phyloP scores from a whole-genome alignment of 2,113 vertebrate genomes.

The Penelope pileata region DNA sequence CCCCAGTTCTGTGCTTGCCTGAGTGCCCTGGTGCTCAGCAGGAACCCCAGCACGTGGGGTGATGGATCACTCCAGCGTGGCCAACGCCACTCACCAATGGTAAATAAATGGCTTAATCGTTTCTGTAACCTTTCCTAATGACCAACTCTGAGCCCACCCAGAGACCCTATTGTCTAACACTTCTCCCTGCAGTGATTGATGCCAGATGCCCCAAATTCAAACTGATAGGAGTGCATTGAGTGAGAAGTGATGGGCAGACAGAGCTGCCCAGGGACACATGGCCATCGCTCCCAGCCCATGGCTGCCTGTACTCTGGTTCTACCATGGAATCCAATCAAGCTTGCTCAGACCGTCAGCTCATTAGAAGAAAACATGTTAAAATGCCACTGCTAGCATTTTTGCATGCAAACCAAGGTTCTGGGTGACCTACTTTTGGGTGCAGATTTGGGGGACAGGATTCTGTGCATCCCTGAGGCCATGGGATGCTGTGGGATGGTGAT shows the following conservation, averaged over 20 bases:
- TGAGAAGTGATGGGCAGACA: neutral
- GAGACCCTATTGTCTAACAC: neutral
- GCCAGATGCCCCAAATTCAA: neutral
- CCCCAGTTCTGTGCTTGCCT: neutral
- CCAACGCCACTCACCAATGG: neutral
- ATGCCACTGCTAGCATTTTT: neutral
- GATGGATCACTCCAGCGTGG: neutral
- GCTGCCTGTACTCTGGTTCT: neutral
- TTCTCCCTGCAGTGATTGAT: neutral
- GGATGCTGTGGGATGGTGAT: neutral
- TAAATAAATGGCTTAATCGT: conserved; percentile 34
- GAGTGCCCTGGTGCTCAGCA: neutral
- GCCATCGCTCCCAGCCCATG: neutral
- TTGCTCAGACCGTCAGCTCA: neutral
- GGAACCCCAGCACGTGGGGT: rapidly evolving
- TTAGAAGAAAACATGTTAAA: neutral
- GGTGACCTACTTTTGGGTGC: neutral
- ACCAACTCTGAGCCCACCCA: conserved; percentile 44
- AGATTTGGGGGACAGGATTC: neutral
- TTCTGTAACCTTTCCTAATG: conserved; percentile 40
- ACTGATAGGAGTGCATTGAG: neutral
- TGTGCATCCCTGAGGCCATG: neutral
- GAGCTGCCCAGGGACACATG: neutral
- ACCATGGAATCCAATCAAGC: neutral
- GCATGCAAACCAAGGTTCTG: neutral